These are phyloP conservation scores for Tenthredo mesomela DNA, from an alignment of 2,888 invertebrate species.

Conservation along the genomic window DNA sequence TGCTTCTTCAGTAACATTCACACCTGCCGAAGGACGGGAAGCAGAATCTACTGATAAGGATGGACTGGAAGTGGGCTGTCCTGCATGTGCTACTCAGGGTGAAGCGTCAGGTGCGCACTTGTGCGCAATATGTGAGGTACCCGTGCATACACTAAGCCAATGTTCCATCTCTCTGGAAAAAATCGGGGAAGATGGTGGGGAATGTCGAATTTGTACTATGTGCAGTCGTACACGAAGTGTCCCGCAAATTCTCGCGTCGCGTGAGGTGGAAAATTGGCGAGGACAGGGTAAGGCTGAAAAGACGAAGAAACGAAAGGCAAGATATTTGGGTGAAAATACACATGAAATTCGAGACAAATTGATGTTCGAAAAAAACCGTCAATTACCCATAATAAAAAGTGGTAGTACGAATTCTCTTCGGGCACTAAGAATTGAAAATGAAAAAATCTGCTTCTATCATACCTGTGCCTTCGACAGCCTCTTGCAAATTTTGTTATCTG, in stretches of 20 bases:
- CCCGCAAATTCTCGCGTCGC: not conserved
- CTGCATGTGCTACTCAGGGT: slow-evolving; percentile 49
- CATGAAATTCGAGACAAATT: slow-evolving; percentile 17
- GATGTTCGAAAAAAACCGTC: slow-evolving; percentile 11
- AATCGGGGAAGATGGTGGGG: slow-evolving; percentile 52
- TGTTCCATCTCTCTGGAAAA: slow-evolving; percentile 52
- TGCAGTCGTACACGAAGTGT: slow-evolving; percentile 16
- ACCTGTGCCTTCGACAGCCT: too few relatives aligned
- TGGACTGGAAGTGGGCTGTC: slow-evolving; percentile 10
- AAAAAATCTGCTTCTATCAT: too few relatives aligned
- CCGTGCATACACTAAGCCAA: slow-evolving; percentile 50
- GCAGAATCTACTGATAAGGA: not conserved
- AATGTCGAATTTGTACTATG: slow-evolving; percentile 43
- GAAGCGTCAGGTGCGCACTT: slow-evolving; percentile 47
- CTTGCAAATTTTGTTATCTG: too few relatives aligned
- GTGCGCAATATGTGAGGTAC: slow-evolving; percentile 48
- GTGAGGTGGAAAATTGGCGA: not conserved
- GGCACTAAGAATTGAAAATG: too few relatives aligned
- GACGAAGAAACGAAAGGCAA: slow-evolving; percentile 19
- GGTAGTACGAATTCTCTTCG: too few relatives aligned
- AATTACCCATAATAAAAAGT: too few relatives aligned
- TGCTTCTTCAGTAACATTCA: too few relatives aligned
- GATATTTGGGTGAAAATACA: slow-evolving; percentile 5
- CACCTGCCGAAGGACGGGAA: too few relatives aligned
- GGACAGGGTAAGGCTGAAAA: not conserved